Conservation (phyloP, 2,797 vertebrate genomes). For the Halcyon chelicuti region DNA sequence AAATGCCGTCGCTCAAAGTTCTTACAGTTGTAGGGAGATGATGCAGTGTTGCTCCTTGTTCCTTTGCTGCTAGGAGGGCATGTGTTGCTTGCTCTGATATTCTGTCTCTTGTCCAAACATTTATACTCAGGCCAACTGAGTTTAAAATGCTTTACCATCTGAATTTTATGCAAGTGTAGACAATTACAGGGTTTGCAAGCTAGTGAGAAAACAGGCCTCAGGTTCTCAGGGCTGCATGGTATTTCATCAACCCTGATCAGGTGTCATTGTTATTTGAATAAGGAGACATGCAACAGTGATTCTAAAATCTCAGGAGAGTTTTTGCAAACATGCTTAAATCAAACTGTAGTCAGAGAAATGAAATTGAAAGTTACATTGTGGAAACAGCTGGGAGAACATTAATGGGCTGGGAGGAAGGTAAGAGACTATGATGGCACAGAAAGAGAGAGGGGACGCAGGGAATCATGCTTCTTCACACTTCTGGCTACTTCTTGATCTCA, state of each 20-base stretch:
- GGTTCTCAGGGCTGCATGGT: background rate
- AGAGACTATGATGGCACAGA: background rate
- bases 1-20: background rate
- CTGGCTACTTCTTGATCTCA: background rate
- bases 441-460: background rate
- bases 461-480: background rate
- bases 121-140: background rate
- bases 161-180: conserved; percentile 10
- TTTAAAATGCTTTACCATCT: background rate
- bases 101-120: background rate
- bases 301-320: background rate
- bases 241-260: background rate
- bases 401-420: background rate
- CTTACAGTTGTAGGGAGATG: background rate
- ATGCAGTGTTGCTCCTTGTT: background rate
- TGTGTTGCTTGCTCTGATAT: background rate
- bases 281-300: background rate
- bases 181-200: background rate
- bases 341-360: background rate
- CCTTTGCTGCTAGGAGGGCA: background rate
- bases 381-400: background rate
- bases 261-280: background rate
- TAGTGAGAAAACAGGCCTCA: background rate
- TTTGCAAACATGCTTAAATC: background rate
- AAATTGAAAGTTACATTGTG: background rate